Conservation (phyloP, 2,113 vertebrate species). For the Anhinga anhinga region DNA sequence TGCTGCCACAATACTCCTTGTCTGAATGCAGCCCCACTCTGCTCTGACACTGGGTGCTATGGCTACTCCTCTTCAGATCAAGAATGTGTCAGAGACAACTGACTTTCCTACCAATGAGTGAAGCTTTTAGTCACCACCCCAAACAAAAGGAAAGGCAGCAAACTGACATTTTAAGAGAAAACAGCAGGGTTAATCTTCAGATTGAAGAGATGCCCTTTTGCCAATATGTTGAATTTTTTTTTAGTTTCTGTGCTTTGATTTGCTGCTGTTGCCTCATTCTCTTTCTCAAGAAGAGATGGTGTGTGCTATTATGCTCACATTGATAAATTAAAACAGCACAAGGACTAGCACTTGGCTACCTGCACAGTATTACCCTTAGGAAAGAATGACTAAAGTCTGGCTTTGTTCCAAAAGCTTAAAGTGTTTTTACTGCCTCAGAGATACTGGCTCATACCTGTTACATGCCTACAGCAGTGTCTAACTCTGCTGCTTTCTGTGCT, state of each 20-base stretch:
- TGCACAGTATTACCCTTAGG: neutral
- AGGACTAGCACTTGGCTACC: neutral
- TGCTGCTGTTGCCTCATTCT: neutral
- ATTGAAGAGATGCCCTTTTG: neutral
- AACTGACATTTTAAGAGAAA: neutral
- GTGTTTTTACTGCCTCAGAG: neutral
- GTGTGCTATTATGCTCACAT: neutral
- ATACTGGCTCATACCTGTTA: neutral
- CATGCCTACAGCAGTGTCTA: neutral
- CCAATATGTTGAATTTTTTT: neutral
- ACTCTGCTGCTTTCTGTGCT: neutral
- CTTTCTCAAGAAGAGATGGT: neutral
- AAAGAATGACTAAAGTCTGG: conserved; percentile 33
- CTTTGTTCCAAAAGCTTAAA: conserved; percentile 19
- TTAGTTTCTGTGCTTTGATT: neutral
- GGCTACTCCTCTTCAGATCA: neutral
- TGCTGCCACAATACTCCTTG: neutral
- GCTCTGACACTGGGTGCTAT: neutral
- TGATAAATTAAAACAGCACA: neutral
- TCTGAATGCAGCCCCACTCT: neutral
- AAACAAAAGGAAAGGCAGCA: conserved; percentile 28
- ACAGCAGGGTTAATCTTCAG: neutral
- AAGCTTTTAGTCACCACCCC: conserved; percentile 36
- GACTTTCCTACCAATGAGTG: conserved; percentile 40
- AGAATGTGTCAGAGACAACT: conserved; percentile 25